A percentile compares a stretch with the other conserved stretches of the same genome.
Conservation (phyloP, 2,113 vertebrate species). For the Egretta garzetta region DNA sequence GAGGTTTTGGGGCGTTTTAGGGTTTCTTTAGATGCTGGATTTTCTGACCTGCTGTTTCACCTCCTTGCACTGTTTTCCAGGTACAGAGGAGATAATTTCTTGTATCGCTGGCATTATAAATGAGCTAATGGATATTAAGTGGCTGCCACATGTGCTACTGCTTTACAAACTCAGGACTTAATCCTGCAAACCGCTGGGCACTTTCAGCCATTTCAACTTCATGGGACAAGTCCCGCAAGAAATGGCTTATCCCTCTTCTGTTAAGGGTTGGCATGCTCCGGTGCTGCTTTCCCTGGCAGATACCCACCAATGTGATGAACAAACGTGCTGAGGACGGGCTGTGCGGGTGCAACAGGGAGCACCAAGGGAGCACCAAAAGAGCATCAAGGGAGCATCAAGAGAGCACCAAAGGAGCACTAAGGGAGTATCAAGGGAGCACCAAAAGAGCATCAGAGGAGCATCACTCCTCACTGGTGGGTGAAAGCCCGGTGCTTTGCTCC, state of each 20-base stretch:
- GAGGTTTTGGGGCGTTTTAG: background rate
- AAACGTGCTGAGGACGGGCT: background rate
- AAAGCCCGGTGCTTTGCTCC: fast-evolving
- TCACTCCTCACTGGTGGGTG: fast-evolving
- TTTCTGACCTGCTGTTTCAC: background rate
- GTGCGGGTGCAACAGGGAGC: background rate
- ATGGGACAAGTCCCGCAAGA: background rate
- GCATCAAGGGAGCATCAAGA: background rate
- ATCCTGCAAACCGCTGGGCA: background rate
- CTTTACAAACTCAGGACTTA: background rate
- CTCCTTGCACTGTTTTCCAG: background rate
- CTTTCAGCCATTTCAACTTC: background rate
- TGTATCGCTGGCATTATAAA: background rate
- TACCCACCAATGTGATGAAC: fast-evolving
- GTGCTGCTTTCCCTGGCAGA: background rate
- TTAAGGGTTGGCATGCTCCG: fast-evolving
- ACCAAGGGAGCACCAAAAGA: too few relatives aligned
- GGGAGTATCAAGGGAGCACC: too few relatives aligned
- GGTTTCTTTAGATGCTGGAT: background rate
- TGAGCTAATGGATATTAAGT: background rate
- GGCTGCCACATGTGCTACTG: background rate
- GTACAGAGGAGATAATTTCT: background rate
- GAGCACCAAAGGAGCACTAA: background rate
- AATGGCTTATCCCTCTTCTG: background rate
- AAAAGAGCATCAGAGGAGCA: background rate